phyloP scores from a whole-genome alignment of 2,113 vertebrate species.

The Merops nubicus region DNA sequence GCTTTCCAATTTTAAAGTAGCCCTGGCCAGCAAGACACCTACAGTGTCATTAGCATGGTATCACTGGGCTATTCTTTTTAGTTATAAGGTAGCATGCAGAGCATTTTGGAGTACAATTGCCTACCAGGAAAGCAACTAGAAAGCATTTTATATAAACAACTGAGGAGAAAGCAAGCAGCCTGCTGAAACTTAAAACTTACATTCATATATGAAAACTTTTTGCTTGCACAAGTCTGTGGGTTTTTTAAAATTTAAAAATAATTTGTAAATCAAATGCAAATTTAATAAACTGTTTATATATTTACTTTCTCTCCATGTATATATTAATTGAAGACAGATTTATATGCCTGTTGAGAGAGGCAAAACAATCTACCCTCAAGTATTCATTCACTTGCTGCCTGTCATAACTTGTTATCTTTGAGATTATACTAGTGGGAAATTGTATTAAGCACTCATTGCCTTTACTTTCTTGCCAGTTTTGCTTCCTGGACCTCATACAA shows the following conservation, averaged over 20 bases:
- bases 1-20: not conserved
- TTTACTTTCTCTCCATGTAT: not conserved
- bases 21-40: not conserved
- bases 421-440: not conserved
- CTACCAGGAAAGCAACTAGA: not conserved
- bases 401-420: not conserved
- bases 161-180: not conserved
- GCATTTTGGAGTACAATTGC: not conserved
- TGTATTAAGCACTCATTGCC: not conserved
- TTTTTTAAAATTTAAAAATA: not conserved
- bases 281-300: not conserved
- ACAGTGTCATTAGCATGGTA: not conserved
- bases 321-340: not conserved
- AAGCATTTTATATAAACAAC: not conserved
- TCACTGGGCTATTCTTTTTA: not conserved
- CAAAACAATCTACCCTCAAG: not conserved
- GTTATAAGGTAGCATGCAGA: not conserved
- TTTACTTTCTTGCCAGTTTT: not conserved
- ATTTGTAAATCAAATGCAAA: slow-evolving; percentile 16
- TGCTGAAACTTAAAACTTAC: not conserved
- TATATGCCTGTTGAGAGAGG: not conserved
- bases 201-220: not conserved
- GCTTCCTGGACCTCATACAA: not conserved
- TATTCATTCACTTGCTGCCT: not conserved
- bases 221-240: not conserved